Evolutionary conservation across 2,888 invertebrate species (phyloP), one percentile per base, ranked within the genome.

Genomic region (Piscicola geometra): DNA sequence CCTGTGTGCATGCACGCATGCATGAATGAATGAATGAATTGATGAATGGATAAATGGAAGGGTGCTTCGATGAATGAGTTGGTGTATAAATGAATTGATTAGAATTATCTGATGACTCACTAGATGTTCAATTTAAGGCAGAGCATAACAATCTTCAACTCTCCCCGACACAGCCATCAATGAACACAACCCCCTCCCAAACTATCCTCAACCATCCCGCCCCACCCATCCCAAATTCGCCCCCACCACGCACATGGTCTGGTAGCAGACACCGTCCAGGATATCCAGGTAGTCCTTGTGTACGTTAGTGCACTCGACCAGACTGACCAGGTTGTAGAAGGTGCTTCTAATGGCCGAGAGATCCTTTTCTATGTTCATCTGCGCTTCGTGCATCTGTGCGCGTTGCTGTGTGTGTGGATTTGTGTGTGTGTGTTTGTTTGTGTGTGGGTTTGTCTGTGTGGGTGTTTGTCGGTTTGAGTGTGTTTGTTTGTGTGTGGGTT

Each of bases 211-310:
- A 15, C 50, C 50, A 9, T 47, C 50, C 9, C 12, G 21, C 9
- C 50, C 21, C 50, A 9, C 50, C 21, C 21, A 9, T 47, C 50
- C 50, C 50, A n/a, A n/a, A n/a, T n/a, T n/a, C n/a, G 12, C 21
- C 50, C 9, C 50, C 50, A 47, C 15, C 15, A 75, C 79, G 77
- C 60, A 79, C 79, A 78, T 68, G 12, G 78, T 75, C 18, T 70
- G 79, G 83, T 84, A 50, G 82, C 83, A 79, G 83, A 84, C 72
- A 88, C 88, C 81, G 82, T 90, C 9, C 85, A 87, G 0, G 89
- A 89, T 76, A 32, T 77, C 75, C 3, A 75, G 50, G 66, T 79
- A 79, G 69, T 79, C 76, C 47, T 77, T 78, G 75, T 79, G 78
- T 9, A 79, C 64, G 52, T 77, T 77, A 36, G 76, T 75, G 60